Conservation (phyloP, 2,797 vertebrate species). For the Sebastes wilsoni region DNA sequence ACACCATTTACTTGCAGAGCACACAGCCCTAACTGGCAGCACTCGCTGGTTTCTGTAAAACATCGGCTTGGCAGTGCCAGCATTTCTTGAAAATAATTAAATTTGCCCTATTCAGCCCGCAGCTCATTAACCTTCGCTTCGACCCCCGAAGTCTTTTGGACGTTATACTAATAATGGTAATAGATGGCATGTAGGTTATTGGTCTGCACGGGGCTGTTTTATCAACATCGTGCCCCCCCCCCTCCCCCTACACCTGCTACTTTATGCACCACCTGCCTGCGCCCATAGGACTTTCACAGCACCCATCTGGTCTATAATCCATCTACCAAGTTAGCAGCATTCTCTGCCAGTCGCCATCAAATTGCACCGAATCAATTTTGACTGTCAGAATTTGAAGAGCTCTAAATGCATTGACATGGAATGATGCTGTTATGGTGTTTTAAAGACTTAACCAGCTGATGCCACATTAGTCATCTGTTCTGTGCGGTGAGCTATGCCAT, state of each 20-base stretch:
- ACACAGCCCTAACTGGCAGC: slow-evolving; percentile 35
- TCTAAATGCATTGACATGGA: not conserved
- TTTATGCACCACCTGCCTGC: not conserved
- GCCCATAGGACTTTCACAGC: slow-evolving; percentile 1
- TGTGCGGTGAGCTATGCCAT: not conserved
- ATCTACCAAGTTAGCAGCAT: not conserved
- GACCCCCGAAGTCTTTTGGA: slow-evolving; percentile 28
- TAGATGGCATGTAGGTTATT: slow-evolving; percentile 24
- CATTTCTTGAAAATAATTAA: slow-evolving; percentile 44
- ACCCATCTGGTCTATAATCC: slow-evolving; percentile 19
- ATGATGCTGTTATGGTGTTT: not conserved
- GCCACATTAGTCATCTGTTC: not conserved
- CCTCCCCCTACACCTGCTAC: not conserved
- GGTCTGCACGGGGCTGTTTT: slow-evolving; percentile 1
- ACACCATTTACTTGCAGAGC: slow-evolving; percentile 40
- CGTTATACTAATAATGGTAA: slow-evolving; percentile 18
- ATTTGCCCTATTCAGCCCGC: slow-evolving; percentile 26
- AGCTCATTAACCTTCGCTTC: slow-evolving; percentile 46
- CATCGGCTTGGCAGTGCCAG: slow-evolving; percentile 15
- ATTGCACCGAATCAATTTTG: not conserved
- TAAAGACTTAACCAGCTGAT: not conserved
- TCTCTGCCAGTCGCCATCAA: not conserved
- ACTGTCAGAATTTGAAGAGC: not conserved
- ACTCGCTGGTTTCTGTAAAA: slow-evolving; percentile 26
- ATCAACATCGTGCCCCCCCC: not conserved